Evolutionary conservation across 1,140 invertebrate genomes (phyloP).

Genomic region (Pseudoatta argentina): DNA sequence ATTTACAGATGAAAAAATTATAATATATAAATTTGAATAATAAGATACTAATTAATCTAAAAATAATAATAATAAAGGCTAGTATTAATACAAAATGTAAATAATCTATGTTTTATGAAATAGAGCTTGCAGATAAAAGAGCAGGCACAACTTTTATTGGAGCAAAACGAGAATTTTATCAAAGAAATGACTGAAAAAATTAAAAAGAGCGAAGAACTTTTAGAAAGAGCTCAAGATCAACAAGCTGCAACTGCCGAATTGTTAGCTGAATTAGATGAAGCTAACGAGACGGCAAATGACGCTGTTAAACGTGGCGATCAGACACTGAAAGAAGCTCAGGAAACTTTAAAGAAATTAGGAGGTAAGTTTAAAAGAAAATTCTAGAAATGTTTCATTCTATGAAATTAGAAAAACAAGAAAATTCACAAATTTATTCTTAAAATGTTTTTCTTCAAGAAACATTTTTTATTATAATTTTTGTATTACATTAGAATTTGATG

Average conservation of each 20-base stretch:
- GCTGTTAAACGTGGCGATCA: slow-evolving; percentile 94
- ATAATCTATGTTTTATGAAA: slow-evolving; percentile 67
- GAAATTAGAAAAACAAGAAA: not conserved
- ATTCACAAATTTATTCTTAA: not conserved
- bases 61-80: slow-evolving; percentile 9
- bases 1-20: slow-evolving; percentile 19
- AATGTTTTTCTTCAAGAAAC: not conserved
- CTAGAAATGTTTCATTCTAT: not conserved
- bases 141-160: slow-evolving; percentile 89
- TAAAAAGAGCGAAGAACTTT: slow-evolving; percentile 85
- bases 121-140: slow-evolving; percentile 89
- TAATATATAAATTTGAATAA: slow-evolving; percentile 33
- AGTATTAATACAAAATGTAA: not conserved
- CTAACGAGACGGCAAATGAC: slow-evolving; percentile 91
- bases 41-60: not conserved
- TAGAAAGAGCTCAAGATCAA: slow-evolving; percentile 87
- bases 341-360: slow-evolving; percentile 93
- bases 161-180: slow-evolving; percentile 87
- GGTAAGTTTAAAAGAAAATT: slow-evolving; percentile 85
- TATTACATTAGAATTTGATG: slow-evolving; percentile 92
- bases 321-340: slow-evolving; percentile 94
- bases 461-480: not conserved
- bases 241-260: slow-evolving; percentile 89
- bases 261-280: slow-evolving; percentile 90
- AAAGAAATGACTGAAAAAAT: slow-evolving; percentile 89